A percentile compares a stretch with the other conserved stretches of the same genome.
Conservation (phyloP, 2,113 vertebrate species). For the Leucoraja erinaceus region DNA sequence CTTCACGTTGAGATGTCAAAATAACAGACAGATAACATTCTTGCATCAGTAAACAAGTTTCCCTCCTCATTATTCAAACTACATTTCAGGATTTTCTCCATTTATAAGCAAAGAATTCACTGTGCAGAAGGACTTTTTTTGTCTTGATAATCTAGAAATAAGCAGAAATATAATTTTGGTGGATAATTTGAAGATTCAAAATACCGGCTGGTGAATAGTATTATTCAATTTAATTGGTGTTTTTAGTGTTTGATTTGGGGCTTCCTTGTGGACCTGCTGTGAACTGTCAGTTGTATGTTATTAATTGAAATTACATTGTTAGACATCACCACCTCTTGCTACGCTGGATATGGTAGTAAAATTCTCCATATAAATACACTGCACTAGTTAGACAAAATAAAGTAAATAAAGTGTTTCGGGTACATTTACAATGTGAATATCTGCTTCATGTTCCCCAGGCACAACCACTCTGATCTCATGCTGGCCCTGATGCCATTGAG, state of each 20-base stretch:
- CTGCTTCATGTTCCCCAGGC: not conserved
- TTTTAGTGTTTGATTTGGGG: not conserved
- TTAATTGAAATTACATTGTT: not conserved
- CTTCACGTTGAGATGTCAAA: too few relatives aligned
- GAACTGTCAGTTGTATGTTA: not conserved
- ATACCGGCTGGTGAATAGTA: not conserved
- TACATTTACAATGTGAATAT: not conserved
- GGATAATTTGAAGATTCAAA: not conserved
- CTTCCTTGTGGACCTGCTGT: not conserved
- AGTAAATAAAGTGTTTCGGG: not conserved
- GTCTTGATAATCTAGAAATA: not conserved
- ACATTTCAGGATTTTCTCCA: not conserved
- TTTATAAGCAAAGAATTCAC: not conserved
- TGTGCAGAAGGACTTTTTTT: not conserved
- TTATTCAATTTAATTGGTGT: not conserved
- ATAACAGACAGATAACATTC: too few relatives aligned
- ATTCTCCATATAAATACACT: not conserved
- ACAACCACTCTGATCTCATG: not conserved
- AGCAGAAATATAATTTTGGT: not conserved
- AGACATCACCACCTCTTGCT: not conserved
- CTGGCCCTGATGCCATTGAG: not conserved
- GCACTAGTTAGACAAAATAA: not conserved
- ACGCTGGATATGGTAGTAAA: not conserved
- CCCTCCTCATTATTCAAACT: not conserved
- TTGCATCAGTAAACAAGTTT: too few relatives aligned